A percentile compares a stretch with the other conserved stretches of the same genome.
These are phyloP conservation scores for Thunnus maccoyii DNA, from an alignment of 2,113 vertebrate species.

Conservation along the genomic window DNA sequence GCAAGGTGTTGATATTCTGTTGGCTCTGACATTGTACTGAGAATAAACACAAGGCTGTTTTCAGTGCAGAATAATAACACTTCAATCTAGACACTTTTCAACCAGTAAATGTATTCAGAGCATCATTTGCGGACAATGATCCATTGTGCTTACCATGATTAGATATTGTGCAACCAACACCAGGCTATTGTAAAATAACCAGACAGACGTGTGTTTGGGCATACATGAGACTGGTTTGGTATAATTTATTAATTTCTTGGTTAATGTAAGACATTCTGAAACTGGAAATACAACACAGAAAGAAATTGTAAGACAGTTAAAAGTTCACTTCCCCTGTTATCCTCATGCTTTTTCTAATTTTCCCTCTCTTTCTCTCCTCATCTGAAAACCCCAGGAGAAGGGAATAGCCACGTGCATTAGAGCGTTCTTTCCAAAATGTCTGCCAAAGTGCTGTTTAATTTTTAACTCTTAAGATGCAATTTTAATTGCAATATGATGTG, in stretches of 20 bases:
- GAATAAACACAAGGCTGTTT: too few species aligned
- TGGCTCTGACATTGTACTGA: not conserved
- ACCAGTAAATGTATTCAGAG: too few species aligned
- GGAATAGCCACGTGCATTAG: not conserved
- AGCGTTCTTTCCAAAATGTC: not conserved
- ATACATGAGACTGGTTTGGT: not conserved
- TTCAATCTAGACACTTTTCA: too few species aligned
- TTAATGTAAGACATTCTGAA: not conserved
- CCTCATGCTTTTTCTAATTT: not conserved
- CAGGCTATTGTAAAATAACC: not conserved
- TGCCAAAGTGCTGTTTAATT: constrained; percentile 8
- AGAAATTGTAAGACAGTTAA: not conserved
- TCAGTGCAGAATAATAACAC: too few species aligned
- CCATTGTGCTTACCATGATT: not conserved
- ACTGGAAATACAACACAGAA: not conserved
- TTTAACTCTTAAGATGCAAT: not conserved
- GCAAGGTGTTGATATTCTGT: not conserved
- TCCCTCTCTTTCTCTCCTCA: not conserved
- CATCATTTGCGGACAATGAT: too few species aligned
- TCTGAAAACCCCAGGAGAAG: not conserved
- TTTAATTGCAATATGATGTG: constrained; percentile 2
- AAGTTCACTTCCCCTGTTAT: not conserved
- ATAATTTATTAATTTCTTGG: not conserved
- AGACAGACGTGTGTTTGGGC: not conserved
- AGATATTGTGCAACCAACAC: not conserved